phyloP scores from a whole-genome alignment of 2,888 invertebrate species.

The Nasonia oneida region DNA sequence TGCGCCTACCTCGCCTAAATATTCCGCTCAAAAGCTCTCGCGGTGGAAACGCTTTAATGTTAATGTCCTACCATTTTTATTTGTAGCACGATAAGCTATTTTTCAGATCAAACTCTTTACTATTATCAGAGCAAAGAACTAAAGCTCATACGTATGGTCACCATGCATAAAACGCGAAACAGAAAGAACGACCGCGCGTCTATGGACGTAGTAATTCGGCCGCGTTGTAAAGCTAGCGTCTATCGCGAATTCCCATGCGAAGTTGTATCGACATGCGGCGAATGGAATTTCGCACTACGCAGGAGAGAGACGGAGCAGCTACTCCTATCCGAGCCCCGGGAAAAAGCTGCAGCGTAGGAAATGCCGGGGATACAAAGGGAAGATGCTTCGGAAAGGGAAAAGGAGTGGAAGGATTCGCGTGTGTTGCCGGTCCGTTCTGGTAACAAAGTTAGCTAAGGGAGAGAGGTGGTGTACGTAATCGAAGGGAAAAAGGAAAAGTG shows the following conservation, averaged over 20 bases:
- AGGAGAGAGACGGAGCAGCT: neutral
- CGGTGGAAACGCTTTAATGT: neutral
- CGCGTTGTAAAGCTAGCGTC: constrained; percentile 40
- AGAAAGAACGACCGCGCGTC: neutral
- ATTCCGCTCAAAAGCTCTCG: neutral
- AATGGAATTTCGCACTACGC: constrained; percentile 38
- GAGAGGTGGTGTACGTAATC: constrained; percentile 14
- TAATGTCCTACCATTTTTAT: too few relatives aligned
- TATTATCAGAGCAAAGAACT: neutral
- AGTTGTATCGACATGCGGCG: constrained; percentile 51
- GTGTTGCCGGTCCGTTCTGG: neutral
- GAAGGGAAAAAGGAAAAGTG: constrained; percentile 16
- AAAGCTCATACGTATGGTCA: neutral
- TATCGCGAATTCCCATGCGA: constrained; percentile 49
- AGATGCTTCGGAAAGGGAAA: neutral
- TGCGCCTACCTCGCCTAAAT: neutral
- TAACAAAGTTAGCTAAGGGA: constrained; percentile 34
- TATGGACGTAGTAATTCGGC: constrained; percentile 20
- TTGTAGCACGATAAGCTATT: too few relatives aligned
- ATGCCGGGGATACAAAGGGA: constrained; percentile 1
- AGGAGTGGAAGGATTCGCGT: constrained; percentile 5
- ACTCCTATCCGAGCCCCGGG: constrained; percentile 22
- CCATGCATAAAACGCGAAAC: neutral
- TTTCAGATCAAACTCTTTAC: neutral
- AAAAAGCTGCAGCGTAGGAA: neutral